These are phyloP conservation scores for Dichetophora obliterata DNA, from an alignment of 2,888 invertebrate genomes.

Conservation along the genomic window DNA sequence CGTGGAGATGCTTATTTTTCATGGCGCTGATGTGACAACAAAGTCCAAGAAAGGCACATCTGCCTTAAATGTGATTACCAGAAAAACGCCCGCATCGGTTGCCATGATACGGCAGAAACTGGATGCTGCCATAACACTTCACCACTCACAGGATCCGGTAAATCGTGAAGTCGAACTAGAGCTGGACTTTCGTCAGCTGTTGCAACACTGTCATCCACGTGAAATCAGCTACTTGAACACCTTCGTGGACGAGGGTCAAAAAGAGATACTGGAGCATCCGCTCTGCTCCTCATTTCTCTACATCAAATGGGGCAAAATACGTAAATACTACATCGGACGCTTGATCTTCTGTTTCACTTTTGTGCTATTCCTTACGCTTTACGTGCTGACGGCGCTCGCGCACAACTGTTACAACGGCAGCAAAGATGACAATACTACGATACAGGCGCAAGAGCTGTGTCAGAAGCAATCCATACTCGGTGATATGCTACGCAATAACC, in stretches of 20 bases:
- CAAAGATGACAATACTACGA: slow-evolving; percentile 80
- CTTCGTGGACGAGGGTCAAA: slow-evolving; percentile 90
- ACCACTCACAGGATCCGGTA: slow-evolving; percentile 82
- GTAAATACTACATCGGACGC: slow-evolving; percentile 87
- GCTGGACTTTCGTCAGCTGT: slow-evolving; percentile 84
- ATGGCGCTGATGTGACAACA: slow-evolving; percentile 90
- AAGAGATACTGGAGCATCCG: slow-evolving; percentile 87
- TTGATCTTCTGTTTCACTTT: slow-evolving; percentile 84
- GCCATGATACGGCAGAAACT: slow-evolving; percentile 86
- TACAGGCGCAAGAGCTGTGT: slow-evolving; percentile 81
- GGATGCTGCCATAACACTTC: slow-evolving; percentile 83
- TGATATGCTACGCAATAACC: slow-evolving; percentile 81
- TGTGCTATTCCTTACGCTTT: slow-evolving; percentile 83
- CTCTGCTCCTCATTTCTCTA: slow-evolving; percentile 89
- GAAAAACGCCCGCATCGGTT: slow-evolving; percentile 88
- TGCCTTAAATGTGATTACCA: slow-evolving; percentile 85
- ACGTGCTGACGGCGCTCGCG: slow-evolving; percentile 85
- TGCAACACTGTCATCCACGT: slow-evolving; percentile 86
- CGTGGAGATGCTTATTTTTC: slow-evolving; percentile 85
- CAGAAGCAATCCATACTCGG: slow-evolving; percentile 84
- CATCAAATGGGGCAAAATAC: slow-evolving; percentile 91
- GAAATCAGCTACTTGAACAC: slow-evolving; percentile 90
- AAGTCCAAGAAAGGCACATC: slow-evolving; percentile 89
- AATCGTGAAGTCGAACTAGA: slow-evolving; percentile 86
- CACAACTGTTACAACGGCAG: slow-evolving; percentile 89